A percentile compares a stretch with the other conserved stretches of the same genome.
phyloP scores from a whole-genome alignment of 1,140 invertebrate species.

The Eumaeus atala region DNA sequence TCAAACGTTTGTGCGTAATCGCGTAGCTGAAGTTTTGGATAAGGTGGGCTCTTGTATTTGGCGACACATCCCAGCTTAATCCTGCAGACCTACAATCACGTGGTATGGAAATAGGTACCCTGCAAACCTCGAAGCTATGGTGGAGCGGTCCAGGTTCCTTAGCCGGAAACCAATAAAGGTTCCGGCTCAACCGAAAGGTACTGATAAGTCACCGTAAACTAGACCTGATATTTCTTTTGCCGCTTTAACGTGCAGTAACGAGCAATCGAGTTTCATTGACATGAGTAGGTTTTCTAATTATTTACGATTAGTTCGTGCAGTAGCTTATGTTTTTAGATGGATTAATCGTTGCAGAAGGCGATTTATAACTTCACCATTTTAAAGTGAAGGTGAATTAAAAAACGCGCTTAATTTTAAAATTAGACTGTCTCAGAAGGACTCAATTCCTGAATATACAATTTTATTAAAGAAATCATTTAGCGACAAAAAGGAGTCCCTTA shows the following conservation, averaged over 20 bases:
- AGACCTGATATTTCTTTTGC: not conserved
- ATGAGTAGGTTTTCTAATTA: constrained; percentile 7
- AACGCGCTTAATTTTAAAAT: too few species aligned
- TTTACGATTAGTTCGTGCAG: not conserved
- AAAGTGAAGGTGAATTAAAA: not conserved
- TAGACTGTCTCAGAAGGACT: too few species aligned
- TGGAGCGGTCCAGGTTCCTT: not conserved
- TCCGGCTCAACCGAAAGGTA: too few species aligned
- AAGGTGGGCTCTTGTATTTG: not conserved
- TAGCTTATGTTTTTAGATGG: not conserved
- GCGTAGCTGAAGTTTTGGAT: not conserved
- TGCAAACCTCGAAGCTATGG: too few species aligned
- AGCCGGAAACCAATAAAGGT: not conserved
- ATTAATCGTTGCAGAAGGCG: constrained; percentile 5
- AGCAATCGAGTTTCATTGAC: too few species aligned
- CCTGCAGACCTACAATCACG: too few species aligned
- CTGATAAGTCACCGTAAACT: not conserved
- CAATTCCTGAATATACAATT: too few species aligned
- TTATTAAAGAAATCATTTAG: too few species aligned
- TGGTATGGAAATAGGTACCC: too few species aligned
- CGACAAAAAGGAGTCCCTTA: too few species aligned
- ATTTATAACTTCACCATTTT: not conserved
- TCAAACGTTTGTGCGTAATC: constrained; percentile 1
- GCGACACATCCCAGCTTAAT: not conserved
- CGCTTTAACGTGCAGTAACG: not conserved